Evolutionary conservation across 2,113 vertebrate genomes (phyloP), one percentile per base, ranked within the genome.

Genomic region (Rhodinocichla rosea): DNA sequence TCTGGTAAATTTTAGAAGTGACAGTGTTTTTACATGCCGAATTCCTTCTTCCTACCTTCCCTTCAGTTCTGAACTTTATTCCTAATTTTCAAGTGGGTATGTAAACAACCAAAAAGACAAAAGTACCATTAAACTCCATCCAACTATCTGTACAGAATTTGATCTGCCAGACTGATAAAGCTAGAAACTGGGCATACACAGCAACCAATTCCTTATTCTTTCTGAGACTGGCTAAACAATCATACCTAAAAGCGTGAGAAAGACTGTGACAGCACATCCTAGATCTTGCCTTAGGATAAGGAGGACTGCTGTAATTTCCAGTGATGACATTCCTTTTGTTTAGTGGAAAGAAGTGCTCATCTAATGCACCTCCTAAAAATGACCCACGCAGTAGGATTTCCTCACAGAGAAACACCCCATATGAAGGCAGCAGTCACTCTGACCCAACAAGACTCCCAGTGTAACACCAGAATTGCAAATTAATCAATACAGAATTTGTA

Each of bases 201-300:
- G 65, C 2, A 0, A 93, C 45, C 94, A 53, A 68, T 47, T 70
- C 59, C 74, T 68, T 92, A 75, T 82, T 65, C 49, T 90, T 92
- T 62, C 3, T 0, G 1, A 86, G 70, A 64, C 70, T 75, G 74
- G 68, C 81, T 85, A 65, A 91, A 59, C 44, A 92, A 81, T 59
- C 6, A 10, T 55, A 68, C 35, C 79, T 69, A 91, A 82, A 92
- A 92, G 71, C 39, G 1, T 63, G 69, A 76, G 91, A 88, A 95
- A 68, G 53, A 60, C 59, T 82, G 83, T 78, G 64, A 91, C 83
- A 96, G 74, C 69, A 84, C 11, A 32, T 78, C 60, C 92, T 69
- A 73, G 85, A 87, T 94, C 85, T 91, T 88, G 87, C 83, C 87
- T 89, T 42, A n/a, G 88, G 87, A 93, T 94, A 97, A 96, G 94